Evolutionary conservation across 23 tunicate species (phyloP).

Genomic region (Aplidium turbinatum): DNA sequence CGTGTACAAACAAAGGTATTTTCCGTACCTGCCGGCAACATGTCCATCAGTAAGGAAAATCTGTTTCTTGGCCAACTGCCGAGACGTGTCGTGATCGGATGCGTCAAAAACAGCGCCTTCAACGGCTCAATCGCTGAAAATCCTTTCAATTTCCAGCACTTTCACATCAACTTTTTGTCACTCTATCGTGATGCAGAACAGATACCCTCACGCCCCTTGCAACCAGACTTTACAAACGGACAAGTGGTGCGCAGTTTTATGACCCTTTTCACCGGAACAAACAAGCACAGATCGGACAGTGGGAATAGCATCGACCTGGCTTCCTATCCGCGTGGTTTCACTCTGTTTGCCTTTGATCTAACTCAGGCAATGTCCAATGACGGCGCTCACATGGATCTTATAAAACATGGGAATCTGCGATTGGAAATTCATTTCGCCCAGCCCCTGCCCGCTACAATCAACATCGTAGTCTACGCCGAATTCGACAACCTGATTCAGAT

Average conservation of each 20-base stretch:
- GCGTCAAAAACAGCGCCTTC: constrained; percentile 11
- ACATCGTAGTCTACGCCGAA: constrained; percentile 9
- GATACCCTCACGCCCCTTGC: constrained; percentile 16
- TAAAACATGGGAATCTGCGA: constrained; percentile 22
- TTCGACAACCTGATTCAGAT: constrained; percentile 5
- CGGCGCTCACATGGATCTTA: constrained; percentile 7
- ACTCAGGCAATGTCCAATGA: constrained; percentile 1
- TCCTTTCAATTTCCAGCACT: constrained; percentile 39
- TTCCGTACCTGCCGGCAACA: constrained; percentile 12
- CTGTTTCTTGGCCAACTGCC: constrained; percentile 34
- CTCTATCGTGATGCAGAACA: constrained; percentile 3
- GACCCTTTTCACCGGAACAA: constrained; percentile 14
- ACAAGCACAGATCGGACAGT: background rate
- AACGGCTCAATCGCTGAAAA: constrained; percentile 25
- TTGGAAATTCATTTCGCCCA: constrained; percentile 26
- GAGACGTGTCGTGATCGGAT: constrained; percentile 19
- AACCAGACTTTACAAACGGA: constrained; percentile 21
- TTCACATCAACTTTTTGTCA: constrained; percentile 13
- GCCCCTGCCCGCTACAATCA: background rate
- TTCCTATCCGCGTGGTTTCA: constrained; percentile 24
- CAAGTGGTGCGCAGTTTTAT: constrained; percentile 25
- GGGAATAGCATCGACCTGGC: constrained; percentile 13
- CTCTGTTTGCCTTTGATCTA: constrained; percentile 29
- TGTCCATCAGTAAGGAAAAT: constrained; percentile 20
- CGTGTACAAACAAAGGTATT: background rate